phyloP scores from a whole-genome alignment of 2,797 vertebrate genomes.

The Peromyscus nudipes region DNA sequence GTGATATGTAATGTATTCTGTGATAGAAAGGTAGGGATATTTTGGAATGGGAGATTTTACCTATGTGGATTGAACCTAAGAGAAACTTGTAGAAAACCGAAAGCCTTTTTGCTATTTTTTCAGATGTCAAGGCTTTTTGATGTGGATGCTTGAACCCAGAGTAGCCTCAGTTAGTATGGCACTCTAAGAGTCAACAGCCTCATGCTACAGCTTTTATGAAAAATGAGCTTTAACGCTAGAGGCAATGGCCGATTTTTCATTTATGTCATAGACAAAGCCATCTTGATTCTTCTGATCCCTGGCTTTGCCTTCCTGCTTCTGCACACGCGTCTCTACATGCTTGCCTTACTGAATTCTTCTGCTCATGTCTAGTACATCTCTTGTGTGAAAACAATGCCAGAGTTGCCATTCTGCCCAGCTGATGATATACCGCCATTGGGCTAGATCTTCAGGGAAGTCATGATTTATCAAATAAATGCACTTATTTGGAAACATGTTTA shows the following conservation, averaged over 20 bases:
- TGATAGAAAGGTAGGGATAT: neutral
- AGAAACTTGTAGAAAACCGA: neutral
- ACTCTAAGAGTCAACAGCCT: constrained; percentile 53
- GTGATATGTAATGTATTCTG: neutral
- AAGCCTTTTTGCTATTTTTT: constrained; percentile 34
- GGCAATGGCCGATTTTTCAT: constrained; percentile 58
- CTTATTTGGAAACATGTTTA: constrained; percentile 63
- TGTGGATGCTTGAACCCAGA: constrained; percentile 44
- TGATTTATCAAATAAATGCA: constrained; percentile 67
- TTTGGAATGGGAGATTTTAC: neutral
- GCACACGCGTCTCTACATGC: constrained; percentile 17
- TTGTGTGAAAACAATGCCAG: constrained; percentile 48
- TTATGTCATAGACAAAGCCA: constrained; percentile 41
- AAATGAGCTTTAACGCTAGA: constrained; percentile 55
- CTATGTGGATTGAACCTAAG: neutral
- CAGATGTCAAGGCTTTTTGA: constrained; percentile 15
- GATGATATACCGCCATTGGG: constrained; percentile 37
- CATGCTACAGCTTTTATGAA: constrained; percentile 55
- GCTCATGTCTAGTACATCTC: constrained; percentile 49
- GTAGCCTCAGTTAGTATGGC: neutral
- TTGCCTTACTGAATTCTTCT: neutral
- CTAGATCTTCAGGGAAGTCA: constrained; percentile 28
- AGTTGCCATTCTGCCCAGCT: neutral
- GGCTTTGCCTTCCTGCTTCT: constrained; percentile 42
- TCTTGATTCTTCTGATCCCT: constrained; percentile 58